Conservation (phyloP, 2,113 vertebrate genomes). For the Rhinolophus sinicus region DNA sequence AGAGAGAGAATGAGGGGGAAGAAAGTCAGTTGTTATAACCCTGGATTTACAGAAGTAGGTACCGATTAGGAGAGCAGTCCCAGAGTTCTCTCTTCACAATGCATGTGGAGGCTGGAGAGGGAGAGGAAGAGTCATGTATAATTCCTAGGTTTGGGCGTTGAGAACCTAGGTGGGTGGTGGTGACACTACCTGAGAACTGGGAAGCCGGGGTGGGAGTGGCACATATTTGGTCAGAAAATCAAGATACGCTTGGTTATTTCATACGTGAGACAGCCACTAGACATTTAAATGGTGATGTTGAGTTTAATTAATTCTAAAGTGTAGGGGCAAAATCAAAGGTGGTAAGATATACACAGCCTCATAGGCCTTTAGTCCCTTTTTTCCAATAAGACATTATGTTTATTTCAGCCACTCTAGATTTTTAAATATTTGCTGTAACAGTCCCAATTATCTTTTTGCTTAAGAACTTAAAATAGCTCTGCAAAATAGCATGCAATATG, state of each 20-base stretch:
- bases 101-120: neutral
- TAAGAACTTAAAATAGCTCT: neutral
- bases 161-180: neutral
- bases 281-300: neutral
- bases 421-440: neutral
- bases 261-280: neutral
- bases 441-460: neutral
- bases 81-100: neutral
- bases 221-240: neutral
- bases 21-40: no score
- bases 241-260: neutral
- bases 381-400: neutral
- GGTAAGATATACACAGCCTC: neutral
- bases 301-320: constrained; percentile 5
- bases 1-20: neutral
- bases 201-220: neutral
- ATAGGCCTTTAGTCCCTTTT: neutral
- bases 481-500: neutral
- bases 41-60: neutral
- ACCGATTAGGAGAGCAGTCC: neutral
- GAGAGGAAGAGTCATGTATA: neutral
- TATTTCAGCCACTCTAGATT: neutral
- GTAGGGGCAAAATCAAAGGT: neutral
- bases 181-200: neutral
- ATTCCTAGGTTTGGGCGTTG: neutral